Percentiles rank a stretch among this genome's conserved stretches.
Conservation (phyloP, 2,888 invertebrate genomes). For the Laspeyria flexula region DNA sequence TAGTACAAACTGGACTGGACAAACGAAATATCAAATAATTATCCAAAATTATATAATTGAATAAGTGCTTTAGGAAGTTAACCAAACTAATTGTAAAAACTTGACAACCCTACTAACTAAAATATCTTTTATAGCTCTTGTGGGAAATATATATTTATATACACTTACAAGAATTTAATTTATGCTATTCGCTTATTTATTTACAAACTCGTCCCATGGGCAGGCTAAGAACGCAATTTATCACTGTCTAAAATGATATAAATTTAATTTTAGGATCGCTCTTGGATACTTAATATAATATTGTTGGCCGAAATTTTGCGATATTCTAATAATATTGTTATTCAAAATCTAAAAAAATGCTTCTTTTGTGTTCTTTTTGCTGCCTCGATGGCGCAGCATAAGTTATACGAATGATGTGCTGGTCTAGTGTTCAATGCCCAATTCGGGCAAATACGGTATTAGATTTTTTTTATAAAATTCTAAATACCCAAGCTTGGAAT, state of each 20-base stretch:
- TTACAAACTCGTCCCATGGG: conserved; percentile 30
- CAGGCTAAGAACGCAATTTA: conserved; percentile 26
- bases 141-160: conserved; percentile 44
- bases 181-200: conserved; percentile 34
- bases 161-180: conserved; percentile 38
- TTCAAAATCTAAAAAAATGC: no score
- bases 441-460: no score
- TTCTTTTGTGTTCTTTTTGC: no score
- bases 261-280: conserved; percentile 23
- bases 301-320: neutral
- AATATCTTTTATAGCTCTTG: conserved; percentile 33
- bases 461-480: no score
- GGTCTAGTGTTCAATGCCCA: no score
- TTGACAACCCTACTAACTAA: conserved; percentile 15
- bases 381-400: no score
- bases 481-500: no score
- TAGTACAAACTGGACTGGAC: no score
- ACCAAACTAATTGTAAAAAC: neutral
- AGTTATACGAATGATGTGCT: no score
- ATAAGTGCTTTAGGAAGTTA: neutral
- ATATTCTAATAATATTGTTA: neutral
- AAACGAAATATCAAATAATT: no score
- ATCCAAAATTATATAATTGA: no score
- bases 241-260: conserved; percentile 35
- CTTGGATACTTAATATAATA: neutral